Evolutionary conservation across 2,888 invertebrate species (phyloP).

Genomic region (Tipula confusa): DNA sequence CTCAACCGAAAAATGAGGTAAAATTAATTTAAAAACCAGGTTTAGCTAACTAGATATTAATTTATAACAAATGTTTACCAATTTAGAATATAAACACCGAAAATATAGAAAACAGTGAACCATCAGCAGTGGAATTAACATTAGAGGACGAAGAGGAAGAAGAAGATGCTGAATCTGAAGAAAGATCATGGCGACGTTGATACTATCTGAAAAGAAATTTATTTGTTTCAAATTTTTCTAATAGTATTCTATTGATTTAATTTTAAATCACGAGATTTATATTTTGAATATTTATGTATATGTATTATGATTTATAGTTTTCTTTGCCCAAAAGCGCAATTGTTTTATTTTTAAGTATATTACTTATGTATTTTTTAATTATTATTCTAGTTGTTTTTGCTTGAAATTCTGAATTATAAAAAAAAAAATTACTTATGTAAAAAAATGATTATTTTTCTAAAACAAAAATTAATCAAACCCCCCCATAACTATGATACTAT

Average conservation of each 20-base stretch:
- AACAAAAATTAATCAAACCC: not conserved
- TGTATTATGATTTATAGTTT: conserved; percentile 8
- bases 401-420: conserved; percentile 15
- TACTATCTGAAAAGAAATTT: conserved; percentile 38
- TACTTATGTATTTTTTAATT: not conserved
- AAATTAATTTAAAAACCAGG: no score
- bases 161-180: conserved; percentile 77
- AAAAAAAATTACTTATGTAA: not conserved
- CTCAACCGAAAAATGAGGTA: conserved; percentile 30
- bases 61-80: not conserved
- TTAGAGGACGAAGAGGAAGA: conserved; percentile 79
- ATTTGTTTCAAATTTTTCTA: conserved; percentile 30
- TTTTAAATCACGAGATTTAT: not conserved
- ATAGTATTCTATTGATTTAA: conserved; percentile 26
- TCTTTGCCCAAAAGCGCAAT: not conserved
- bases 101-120: conserved; percentile 33
- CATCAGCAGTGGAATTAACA: not conserved
- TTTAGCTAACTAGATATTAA: not conserved
- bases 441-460: conserved; percentile 15
- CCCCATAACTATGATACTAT: not conserved
- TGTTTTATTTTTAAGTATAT: not conserved
- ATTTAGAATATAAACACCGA: conserved; percentile 28
- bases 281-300: not conserved
- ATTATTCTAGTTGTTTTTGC: not conserved
- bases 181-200: conserved; percentile 89